phyloP scores from a whole-genome alignment of 2,113 vertebrate species.

The Eclectus roratus region DNA sequence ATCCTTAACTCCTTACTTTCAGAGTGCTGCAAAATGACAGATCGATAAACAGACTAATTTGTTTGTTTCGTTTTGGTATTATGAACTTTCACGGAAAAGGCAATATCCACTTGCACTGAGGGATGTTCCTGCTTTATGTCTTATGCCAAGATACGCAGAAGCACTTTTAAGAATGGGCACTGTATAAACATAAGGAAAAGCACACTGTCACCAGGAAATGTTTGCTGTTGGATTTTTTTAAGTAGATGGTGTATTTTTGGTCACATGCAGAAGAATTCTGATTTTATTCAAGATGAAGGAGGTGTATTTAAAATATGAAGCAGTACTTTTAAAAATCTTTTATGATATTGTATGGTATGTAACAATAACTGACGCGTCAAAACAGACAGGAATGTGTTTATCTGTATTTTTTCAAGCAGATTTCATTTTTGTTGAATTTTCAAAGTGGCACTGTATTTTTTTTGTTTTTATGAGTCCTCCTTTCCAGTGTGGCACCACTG shows the following conservation, averaged over 20 bases:
- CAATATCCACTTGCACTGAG: rapidly evolving
- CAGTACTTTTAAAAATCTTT: neutral
- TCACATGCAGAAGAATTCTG: neutral
- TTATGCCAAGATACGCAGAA: neutral
- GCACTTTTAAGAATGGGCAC: neutral
- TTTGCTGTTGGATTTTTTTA: neutral
- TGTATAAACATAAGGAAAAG: neutral
- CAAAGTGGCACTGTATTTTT: neutral
- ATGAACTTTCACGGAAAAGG: neutral
- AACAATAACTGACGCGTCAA: neutral
- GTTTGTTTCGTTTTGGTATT: neutral
- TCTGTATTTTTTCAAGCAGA: neutral
- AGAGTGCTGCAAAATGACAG: neutral
- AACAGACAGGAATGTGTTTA: neutral
- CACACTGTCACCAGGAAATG: neutral
- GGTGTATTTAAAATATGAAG: neutral
- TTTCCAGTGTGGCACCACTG: conserved; percentile 24
- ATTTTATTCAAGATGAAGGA: neutral
- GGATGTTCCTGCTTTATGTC: neutral
- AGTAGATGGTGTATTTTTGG: neutral
- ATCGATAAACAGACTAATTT: neutral
- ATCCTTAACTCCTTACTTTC: neutral
- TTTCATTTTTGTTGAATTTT: conserved; percentile 38
- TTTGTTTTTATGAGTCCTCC: conserved; percentile 12
- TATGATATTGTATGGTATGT: neutral